phyloP scores from a whole-genome alignment of 2,113 vertebrate species.

The Herpailurus yagouaroundi region DNA sequence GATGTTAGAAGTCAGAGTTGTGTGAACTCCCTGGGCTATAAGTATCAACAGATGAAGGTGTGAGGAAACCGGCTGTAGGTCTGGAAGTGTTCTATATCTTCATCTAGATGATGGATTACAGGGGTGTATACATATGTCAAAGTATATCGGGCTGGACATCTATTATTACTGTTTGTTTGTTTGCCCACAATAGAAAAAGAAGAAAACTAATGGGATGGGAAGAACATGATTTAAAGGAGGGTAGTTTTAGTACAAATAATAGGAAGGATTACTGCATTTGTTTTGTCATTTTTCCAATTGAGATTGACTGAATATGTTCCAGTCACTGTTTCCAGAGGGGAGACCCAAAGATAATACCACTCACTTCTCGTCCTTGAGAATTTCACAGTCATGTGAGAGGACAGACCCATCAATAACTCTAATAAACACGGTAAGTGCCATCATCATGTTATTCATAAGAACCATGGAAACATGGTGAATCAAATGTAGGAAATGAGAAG shows the following conservation, averaged over 20 bases:
- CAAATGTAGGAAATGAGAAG: neutral
- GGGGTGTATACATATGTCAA: neutral
- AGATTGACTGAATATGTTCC: neutral
- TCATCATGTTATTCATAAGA: neutral
- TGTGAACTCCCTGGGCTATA: neutral
- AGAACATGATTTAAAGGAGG: neutral
- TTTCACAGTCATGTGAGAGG: neutral
- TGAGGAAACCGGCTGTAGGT: neutral
- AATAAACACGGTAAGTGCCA: neutral
- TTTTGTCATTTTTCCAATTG: neutral
- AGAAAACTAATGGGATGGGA: neutral
- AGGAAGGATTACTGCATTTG: neutral
- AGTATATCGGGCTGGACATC: neutral
- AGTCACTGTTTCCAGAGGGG: neutral
- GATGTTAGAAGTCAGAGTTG: neutral
- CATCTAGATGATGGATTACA: neutral
- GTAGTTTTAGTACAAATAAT: neutral
- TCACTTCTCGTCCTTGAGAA: neutral
- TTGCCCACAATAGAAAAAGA: neutral
- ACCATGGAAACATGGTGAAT: neutral
- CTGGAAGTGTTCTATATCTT: neutral
- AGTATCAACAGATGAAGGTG: neutral
- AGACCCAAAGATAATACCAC: neutral
- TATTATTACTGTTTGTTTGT: neutral
- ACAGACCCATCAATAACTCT: neutral